phyloP scores from a whole-genome alignment of 2,888 invertebrate genomes.

The Rotaria magnacalcarata region DNA sequence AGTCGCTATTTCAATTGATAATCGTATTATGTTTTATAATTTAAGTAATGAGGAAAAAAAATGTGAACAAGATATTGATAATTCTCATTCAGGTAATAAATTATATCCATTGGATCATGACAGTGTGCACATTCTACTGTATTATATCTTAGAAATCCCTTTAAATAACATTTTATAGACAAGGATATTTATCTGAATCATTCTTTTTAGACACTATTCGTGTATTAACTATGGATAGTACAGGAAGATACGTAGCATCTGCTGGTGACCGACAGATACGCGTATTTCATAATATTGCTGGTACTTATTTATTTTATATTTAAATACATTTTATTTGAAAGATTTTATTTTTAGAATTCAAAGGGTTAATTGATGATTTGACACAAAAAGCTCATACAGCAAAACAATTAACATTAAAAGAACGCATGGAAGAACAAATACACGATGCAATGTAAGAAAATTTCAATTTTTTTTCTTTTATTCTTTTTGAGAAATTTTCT shows the following conservation, averaged over 20 bases:
- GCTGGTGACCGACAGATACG: conserved; percentile 73
- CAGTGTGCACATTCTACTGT: no score
- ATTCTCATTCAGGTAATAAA: conserved; percentile 62
- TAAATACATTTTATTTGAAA: background rate
- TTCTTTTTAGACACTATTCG: conserved; percentile 66
- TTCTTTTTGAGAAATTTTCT: background rate
- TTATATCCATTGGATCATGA: no score
- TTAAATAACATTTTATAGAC: no score
- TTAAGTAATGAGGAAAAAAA: conserved; percentile 14
- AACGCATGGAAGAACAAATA: conserved; percentile 71
- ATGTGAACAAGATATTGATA: conserved; percentile 66
- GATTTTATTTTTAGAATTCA: background rate
- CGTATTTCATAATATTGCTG: conserved; percentile 75
- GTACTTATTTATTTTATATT: conserved; percentile 50
- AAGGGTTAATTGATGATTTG: conserved; percentile 50
- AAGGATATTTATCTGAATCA: no score
- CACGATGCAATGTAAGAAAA: conserved; percentile 53
- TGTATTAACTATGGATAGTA: conserved; percentile 70
- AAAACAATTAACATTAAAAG: conserved; percentile 68
- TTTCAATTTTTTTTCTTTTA: background rate
- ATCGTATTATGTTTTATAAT: conserved; percentile 41
- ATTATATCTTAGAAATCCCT: no score
- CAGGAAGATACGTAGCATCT: conserved; percentile 70
- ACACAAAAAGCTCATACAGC: conserved; percentile 55
- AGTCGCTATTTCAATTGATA: conserved; percentile 31